phyloP scores from a whole-genome alignment of 2,113 vertebrate genomes.

The Callaeas wilsoni region DNA sequence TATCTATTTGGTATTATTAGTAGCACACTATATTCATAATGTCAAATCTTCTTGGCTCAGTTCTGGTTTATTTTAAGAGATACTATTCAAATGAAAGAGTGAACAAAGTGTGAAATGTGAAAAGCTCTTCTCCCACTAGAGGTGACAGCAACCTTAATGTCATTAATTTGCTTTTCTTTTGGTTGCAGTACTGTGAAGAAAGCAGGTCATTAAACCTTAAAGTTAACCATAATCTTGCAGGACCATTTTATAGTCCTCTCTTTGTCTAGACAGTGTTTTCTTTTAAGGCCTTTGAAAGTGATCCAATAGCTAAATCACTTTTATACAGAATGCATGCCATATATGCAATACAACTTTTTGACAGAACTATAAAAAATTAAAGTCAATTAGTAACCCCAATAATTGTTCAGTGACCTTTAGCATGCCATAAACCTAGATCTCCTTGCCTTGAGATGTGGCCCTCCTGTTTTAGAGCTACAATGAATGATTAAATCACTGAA shows the following conservation, averaged over 20 bases:
- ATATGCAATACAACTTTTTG: constrained; percentile 10
- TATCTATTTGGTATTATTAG: background rate
- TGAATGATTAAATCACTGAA: background rate
- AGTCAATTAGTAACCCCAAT: constrained; percentile 59
- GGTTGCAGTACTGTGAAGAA: background rate
- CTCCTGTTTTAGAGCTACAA: background rate
- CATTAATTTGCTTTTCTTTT: background rate
- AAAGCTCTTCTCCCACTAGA: background rate
- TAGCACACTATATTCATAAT: background rate
- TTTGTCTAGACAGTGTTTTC: constrained; percentile 37
- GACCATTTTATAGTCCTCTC: background rate
- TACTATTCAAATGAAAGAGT: background rate
- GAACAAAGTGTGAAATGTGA: background rate
- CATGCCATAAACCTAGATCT: constrained; percentile 8
- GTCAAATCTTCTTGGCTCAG: background rate
- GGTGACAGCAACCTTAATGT: background rate
- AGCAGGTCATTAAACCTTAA: background rate
- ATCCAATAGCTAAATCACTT: constrained; percentile 42
- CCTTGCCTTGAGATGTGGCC: background rate
- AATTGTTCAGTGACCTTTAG: constrained; percentile 39
- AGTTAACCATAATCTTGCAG: background rate
- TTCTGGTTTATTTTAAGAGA: background rate
- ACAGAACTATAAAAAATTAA: constrained; percentile 60
- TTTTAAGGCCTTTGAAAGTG: constrained; percentile 45
- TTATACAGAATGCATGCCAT: background rate